Percentiles rank a stretch among this genome's conserved stretches.
Evolutionary conservation across 2,113 vertebrate species (phyloP).

Genomic region (Chunga burmeisteri): DNA sequence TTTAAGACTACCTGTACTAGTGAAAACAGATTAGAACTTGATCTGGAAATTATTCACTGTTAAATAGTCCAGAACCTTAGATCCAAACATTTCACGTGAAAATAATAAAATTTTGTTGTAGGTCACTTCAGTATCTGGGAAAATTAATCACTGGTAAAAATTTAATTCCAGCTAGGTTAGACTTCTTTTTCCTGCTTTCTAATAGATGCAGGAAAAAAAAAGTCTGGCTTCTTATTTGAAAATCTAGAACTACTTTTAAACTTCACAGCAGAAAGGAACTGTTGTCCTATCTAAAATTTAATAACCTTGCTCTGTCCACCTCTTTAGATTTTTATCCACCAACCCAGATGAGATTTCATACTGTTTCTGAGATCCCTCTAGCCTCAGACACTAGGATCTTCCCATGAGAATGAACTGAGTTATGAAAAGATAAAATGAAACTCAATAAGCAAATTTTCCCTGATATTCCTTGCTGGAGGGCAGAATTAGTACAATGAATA

Average conservation of each 20-base stretch:
- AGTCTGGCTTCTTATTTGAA: not conserved
- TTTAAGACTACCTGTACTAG: slow-evolving; percentile 44
- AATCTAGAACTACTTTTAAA: not conserved
- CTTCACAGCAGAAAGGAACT: not conserved
- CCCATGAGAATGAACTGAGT: not conserved
- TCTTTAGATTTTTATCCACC: not conserved
- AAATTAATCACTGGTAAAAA: not conserved
- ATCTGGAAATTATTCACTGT: slow-evolving; percentile 62
- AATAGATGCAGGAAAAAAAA: not conserved
- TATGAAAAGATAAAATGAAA: not conserved
- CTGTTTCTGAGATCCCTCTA: not conserved
- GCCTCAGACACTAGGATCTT: not conserved
- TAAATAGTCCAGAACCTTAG: slow-evolving; percentile 61
- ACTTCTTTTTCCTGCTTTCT: not conserved
- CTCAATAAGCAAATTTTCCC: not conserved
- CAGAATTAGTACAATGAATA: not conserved
- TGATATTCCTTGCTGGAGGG: not conserved
- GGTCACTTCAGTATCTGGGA: not conserved
- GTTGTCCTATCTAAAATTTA: not conserved
- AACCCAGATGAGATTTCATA: not conserved
- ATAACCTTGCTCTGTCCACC: not conserved
- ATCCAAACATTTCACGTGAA: slow-evolving; percentile 37
- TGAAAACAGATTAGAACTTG: slow-evolving; percentile 58
- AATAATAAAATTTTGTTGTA: not conserved
- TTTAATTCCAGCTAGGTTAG: not conserved